Percentiles rank a stretch among this genome's conserved stretches.
phyloP scores from a whole-genome alignment of 2,113 vertebrate genomes.

The Hippocampus guttulatus region DNA sequence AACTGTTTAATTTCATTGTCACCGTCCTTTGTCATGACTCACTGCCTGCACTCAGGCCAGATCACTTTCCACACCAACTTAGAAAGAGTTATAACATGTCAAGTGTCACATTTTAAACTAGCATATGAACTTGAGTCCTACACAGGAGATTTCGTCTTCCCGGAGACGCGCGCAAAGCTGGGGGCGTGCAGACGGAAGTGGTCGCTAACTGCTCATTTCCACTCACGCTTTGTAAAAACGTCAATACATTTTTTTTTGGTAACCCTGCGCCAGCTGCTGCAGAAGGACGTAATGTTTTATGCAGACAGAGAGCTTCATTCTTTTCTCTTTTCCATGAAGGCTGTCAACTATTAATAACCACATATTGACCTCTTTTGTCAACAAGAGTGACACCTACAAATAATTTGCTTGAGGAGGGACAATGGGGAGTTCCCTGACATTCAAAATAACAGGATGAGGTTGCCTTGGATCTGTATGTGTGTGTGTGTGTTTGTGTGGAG shows the following conservation, averaged over 20 bases:
- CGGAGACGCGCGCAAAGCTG: constrained; percentile 40
- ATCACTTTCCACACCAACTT: constrained; percentile 12
- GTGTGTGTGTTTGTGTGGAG: constrained; percentile 19
- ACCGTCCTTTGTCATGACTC: constrained; percentile 3
- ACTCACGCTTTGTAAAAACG: constrained; percentile 32
- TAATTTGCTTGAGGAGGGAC: constrained; percentile 57
- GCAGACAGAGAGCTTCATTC: constrained; percentile 67
- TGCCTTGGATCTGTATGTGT: constrained; percentile 23
- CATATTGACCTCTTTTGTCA: constrained; percentile 69
- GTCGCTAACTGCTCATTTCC: constrained; percentile 30
- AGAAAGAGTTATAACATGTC: constrained; percentile 33
- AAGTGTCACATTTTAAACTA: constrained; percentile 8
- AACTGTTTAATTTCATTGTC: not conserved
- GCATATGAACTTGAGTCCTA: constrained; percentile 24
- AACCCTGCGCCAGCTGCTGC: constrained; percentile 56
- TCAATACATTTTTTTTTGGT: constrained; percentile 23
- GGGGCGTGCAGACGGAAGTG: constrained; percentile 41
- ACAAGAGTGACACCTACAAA: constrained; percentile 65
- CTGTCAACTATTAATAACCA: constrained; percentile 71
- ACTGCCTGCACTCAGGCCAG: not conserved
- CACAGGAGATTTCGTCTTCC: constrained; percentile 33
- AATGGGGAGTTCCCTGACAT: constrained; percentile 65
- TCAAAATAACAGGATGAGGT: constrained; percentile 72
- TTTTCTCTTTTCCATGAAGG: constrained; percentile 70
- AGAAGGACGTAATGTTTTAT: constrained; percentile 68